Base-by-base conservation (phyloP, 2,888 invertebrate species). In the Magallana nippona region DNA sequence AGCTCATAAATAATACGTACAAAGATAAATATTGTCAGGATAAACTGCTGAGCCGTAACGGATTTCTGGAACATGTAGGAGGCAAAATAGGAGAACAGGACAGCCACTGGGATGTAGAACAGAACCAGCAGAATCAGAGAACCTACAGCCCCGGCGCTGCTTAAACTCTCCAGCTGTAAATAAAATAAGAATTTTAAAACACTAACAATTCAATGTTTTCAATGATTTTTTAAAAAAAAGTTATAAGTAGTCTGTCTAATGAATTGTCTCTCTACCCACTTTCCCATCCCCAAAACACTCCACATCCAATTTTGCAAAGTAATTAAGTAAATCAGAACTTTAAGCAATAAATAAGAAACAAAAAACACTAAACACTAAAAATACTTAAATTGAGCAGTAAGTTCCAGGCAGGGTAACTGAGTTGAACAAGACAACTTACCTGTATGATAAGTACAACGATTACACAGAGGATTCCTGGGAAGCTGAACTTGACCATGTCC, bases 1-100 rank as follows among this genome's bases (percentile, higher is more conserved):
- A 44, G 44, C 44, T 44, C 5, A 13, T 1, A 8, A 32, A 15
- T 1, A 19, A 19, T 71, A 92, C 92, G 91, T 88, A 94, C 93
- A 83, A 92, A 86, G 32, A 90, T 84, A 81, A 90, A 91, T 8
- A 93, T 44, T 5, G 90, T 89, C 10, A 92, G 91, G 78, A 93
- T 78, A 19, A 97, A 96, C 85, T 96, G 96, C 92, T 97, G 97
- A 0, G 97, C 97, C 5, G 97, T 97, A 92, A 97, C 97, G 95
- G 96, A 96, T 92, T 96, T 97, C 93, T 97, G 96, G 93, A 97
- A 97, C 81, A 97, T 95, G 92, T 97, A 97, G 55, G 97, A 97
- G 58, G 97, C 95, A 88, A 96, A 96, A 0, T 97, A 96, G 89
- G 96, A 96, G 93, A 96, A 96, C 87, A 97, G 94, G 79, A 97